Conservation (phyloP, 1,140 invertebrate species). For the Nasonia longicornis region DNA sequence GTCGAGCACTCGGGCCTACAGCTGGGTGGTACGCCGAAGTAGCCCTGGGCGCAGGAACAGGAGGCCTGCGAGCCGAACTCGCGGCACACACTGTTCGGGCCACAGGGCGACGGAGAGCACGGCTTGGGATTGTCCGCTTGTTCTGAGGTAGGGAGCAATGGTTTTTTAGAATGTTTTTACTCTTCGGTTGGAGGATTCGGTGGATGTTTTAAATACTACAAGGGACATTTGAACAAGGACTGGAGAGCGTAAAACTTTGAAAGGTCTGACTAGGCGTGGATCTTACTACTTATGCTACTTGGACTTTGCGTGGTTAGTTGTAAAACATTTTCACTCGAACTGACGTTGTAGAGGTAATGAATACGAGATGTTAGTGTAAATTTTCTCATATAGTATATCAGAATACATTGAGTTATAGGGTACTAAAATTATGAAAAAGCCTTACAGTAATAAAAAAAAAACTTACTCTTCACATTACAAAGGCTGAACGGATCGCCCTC, state of each 20-base stretch:
- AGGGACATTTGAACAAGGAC: neutral
- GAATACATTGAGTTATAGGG: too few species aligned
- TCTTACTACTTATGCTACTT: neutral
- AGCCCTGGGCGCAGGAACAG: conserved; percentile 77
- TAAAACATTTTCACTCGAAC: too few species aligned
- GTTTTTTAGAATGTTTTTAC: neutral
- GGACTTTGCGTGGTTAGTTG: too few species aligned
- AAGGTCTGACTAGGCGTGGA: neutral
- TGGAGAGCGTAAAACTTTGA: neutral
- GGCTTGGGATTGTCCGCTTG: conserved; percentile 58
- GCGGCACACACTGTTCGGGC: conserved; percentile 80
- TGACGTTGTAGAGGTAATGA: too few species aligned
- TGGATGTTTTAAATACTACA: neutral
- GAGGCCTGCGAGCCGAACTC: conserved; percentile 74
- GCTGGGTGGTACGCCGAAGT: conserved; percentile 78
- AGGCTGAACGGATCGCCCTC: conserved; percentile 78
- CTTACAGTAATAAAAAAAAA: neutral
- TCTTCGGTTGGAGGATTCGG: neutral
- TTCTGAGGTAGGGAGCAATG: conserved; percentile 53
- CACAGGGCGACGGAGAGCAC: conserved; percentile 78
- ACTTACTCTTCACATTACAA: conserved; percentile 68
- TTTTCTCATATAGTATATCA: too few species aligned
- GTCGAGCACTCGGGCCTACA: conserved; percentile 83
- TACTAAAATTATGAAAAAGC: too few species aligned
- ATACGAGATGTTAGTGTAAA: too few species aligned